phyloP scores from a whole-genome alignment of 2,888 invertebrate genomes.

The Agrotis ipsilon region DNA sequence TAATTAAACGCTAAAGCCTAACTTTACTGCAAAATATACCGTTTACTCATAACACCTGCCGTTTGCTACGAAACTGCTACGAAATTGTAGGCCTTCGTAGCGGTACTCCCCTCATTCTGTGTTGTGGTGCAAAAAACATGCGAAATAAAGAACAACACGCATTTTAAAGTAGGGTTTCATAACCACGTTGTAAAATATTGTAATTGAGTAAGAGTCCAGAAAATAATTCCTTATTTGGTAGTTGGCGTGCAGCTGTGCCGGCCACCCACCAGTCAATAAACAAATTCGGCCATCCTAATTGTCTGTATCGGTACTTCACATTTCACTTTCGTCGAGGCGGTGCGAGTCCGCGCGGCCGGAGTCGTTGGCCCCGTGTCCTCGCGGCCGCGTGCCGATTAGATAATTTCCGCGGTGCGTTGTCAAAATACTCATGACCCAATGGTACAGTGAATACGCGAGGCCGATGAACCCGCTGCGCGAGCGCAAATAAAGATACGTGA shows the following conservation, averaged over 20 bases:
- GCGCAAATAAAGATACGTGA: conserved; percentile 79
- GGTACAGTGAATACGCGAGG: conserved; percentile 88
- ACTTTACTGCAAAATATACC: conserved; percentile 50
- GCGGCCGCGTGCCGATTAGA: conserved; percentile 90
- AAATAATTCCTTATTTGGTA: conserved; percentile 55
- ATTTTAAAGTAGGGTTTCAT: conserved; percentile 14
- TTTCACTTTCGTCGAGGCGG: conserved; percentile 88
- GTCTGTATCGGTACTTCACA: conserved; percentile 79
- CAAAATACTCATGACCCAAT: conserved; percentile 91
- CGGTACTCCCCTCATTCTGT: conserved; percentile 32
- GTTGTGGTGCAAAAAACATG: neutral
- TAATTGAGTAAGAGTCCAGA: conserved; percentile 37
- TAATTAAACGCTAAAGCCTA: conserved; percentile 21
- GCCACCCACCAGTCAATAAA: conserved; percentile 73
- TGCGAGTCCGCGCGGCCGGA: conserved; percentile 76
- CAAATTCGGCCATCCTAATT: conserved; percentile 79
- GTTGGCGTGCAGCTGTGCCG: conserved; percentile 57
- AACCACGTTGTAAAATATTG: conserved; percentile 33
- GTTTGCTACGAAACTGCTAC: conserved; percentile 57
- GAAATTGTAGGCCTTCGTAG: conserved; percentile 41
- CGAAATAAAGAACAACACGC: conserved; percentile 2
- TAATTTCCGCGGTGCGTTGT: conserved; percentile 90
- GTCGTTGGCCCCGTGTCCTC: conserved; percentile 88
- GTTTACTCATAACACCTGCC: conserved; percentile 36
- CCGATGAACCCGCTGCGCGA: conserved; percentile 81